Percentiles rank a stretch among this genome's conserved stretches.
Evolutionary conservation across 2,113 vertebrate genomes (phyloP).

Genomic region (Verasper variegatus): DNA sequence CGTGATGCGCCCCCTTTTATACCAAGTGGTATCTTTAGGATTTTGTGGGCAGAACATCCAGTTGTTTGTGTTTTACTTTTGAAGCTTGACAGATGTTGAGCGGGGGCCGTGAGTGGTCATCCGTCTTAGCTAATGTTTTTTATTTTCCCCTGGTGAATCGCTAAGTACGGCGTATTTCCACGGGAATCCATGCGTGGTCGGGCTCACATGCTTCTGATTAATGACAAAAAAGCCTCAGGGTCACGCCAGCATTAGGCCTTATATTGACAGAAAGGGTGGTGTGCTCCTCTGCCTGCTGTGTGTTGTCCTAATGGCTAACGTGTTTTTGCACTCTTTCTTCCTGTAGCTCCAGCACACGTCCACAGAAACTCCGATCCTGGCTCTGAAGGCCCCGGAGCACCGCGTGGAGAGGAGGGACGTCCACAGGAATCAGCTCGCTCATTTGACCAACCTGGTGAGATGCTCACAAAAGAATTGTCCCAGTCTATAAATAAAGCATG

Average conservation of each 20-base stretch:
- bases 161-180: conserved; percentile 54
- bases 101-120: conserved; percentile 44
- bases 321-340: conserved; percentile 20
- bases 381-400: conserved; percentile 73
- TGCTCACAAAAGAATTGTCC: neutral
- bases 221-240: conserved; percentile 57
- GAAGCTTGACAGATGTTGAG: conserved; percentile 61
- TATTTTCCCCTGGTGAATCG: conserved; percentile 37
- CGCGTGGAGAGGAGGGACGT: conserved; percentile 83
- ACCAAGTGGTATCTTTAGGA: conserved; percentile 20
- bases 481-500: neutral
- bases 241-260: conserved; percentile 58
- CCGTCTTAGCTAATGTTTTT: conserved; percentile 55
- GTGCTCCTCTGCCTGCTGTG: conserved; percentile 30
- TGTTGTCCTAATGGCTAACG: conserved; percentile 41
- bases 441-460: conserved; percentile 84
- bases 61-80: conserved; percentile 64
- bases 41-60: conserved; percentile 22
- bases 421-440: conserved; percentile 68
- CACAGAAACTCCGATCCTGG: conserved; percentile 73
- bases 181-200: conserved; percentile 32
- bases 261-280: conserved; percentile 58
- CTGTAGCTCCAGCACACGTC: conserved; percentile 78
- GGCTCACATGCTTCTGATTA: conserved; percentile 69
- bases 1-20: neutral